phyloP scores from a whole-genome alignment of 2,888 invertebrate genomes.

The Orthonychiurus folsomi region DNA sequence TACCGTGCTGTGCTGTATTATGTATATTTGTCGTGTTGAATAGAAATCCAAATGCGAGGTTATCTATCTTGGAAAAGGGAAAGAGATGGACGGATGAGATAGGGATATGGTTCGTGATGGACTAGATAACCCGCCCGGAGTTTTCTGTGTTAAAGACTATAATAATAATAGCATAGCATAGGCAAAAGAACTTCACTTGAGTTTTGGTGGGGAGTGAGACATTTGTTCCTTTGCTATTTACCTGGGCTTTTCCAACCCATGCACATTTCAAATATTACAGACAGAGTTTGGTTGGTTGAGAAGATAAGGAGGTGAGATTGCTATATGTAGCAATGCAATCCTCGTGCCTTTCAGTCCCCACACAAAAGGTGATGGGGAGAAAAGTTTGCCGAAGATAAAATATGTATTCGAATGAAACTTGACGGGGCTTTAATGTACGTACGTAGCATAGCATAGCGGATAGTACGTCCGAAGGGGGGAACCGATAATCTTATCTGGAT shows the following conservation, averaged over 20 bases:
- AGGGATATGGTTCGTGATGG: not conserved
- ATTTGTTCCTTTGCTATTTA: not conserved
- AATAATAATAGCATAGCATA: not conserved
- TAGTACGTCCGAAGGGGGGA: not conserved
- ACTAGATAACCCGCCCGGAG: not conserved
- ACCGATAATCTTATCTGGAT: slow-evolving; percentile 25
- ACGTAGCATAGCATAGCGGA: too few species aligned
- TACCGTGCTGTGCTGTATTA: too few species aligned
- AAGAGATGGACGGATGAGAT: not conserved
- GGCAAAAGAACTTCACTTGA: not conserved
- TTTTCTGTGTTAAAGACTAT: not conserved
- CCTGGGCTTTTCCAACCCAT: not conserved
- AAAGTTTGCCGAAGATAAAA: not conserved
- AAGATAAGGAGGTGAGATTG: too few species aligned
- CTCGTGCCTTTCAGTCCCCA: not conserved
- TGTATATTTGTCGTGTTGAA: not conserved
- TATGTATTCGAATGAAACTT: not conserved
- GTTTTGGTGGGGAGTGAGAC: not conserved
- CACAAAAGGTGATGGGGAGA: not conserved
- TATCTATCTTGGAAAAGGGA: not conserved
- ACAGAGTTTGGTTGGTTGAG: too few species aligned
- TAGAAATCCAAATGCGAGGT: not conserved
- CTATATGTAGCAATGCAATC: not conserved
- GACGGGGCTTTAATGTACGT: too few species aligned
- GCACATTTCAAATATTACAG: not conserved